Conservation (phyloP, 2,888 invertebrate species). For the Periphyllus acericola region DNA sequence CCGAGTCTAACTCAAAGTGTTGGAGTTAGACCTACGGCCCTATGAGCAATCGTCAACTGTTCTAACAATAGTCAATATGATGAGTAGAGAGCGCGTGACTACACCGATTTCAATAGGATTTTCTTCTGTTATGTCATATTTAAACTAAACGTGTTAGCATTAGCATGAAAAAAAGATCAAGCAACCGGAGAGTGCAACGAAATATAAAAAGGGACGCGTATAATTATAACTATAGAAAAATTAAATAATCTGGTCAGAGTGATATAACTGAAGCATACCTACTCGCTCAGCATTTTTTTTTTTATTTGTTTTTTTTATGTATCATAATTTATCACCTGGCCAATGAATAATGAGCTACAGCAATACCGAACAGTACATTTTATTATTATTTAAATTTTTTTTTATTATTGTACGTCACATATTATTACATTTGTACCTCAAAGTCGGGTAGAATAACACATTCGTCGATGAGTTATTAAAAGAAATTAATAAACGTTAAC, state of each 20-base stretch:
- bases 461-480: conserved; percentile 34
- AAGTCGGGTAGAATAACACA: conserved; percentile 5
- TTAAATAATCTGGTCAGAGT: conserved; percentile 30
- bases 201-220: not conserved
- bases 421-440: not conserved
- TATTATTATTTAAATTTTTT: not conserved
- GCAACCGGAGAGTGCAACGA: not conserved
- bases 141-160: not conserved
- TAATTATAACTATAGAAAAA: not conserved
- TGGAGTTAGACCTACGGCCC: not conserved
- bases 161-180: not conserved
- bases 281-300: not conserved
- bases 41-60: not conserved
- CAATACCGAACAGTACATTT: conserved; percentile 1
- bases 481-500: not conserved
- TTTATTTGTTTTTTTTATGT: conserved; percentile 36
- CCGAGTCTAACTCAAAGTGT: not conserved
- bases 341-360: conserved; percentile 31
- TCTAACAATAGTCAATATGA: conserved; percentile 32
- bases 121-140: conserved; percentile 4
- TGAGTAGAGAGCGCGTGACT: conserved; percentile 27
- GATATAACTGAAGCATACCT: conserved; percentile 32
- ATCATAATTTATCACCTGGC: conserved; percentile 37
- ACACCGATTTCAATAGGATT: conserved; percentile 21
- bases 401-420: not conserved